Conservation (phyloP, 2,113 vertebrate species). For the Silurus glanis region DNA sequence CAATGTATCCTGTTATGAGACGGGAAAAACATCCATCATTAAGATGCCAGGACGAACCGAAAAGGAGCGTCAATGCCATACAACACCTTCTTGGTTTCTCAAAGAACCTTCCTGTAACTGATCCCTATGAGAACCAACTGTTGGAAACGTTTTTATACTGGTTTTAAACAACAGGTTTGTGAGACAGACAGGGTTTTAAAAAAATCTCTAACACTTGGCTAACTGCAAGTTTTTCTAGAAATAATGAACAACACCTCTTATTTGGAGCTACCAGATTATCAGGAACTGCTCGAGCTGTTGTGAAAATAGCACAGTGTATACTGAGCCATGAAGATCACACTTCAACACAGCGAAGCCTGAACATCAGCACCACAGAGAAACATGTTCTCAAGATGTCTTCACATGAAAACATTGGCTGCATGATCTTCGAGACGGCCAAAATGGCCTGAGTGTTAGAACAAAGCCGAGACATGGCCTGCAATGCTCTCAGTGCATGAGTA, state of each 20-base stretch:
- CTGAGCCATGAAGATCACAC: not conserved
- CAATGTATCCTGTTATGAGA: no score
- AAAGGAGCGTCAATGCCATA: no score
- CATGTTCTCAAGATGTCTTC: not conserved
- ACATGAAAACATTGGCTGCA: not conserved
- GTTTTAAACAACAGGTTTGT: not conserved
- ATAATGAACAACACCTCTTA: not conserved
- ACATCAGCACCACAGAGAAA: not conserved
- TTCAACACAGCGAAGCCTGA: not conserved
- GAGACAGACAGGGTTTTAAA: not conserved
- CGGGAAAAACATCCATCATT: no score
- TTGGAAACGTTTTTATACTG: not conserved
- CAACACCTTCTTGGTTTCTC: no score
- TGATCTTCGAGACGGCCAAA: slow-evolving; percentile 8
- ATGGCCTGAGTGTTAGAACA: slow-evolving; percentile 4
- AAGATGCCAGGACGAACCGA: no score
- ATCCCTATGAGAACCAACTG: not conserved
- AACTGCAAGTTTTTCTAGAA: not conserved
- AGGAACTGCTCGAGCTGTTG: not conserved
- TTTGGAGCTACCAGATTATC: not conserved
- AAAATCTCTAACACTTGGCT: not conserved
- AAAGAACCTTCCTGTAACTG: no score
- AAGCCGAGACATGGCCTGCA: slow-evolving; percentile 5
- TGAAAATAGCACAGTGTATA: slow-evolving; percentile 16
- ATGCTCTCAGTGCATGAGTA: slow-evolving; percentile 19